Percentiles rank a stretch among this genome's conserved stretches.
Evolutionary conservation across 2,797 vertebrate genomes (phyloP).

Genomic region (Uromys caudimaculatus): DNA sequence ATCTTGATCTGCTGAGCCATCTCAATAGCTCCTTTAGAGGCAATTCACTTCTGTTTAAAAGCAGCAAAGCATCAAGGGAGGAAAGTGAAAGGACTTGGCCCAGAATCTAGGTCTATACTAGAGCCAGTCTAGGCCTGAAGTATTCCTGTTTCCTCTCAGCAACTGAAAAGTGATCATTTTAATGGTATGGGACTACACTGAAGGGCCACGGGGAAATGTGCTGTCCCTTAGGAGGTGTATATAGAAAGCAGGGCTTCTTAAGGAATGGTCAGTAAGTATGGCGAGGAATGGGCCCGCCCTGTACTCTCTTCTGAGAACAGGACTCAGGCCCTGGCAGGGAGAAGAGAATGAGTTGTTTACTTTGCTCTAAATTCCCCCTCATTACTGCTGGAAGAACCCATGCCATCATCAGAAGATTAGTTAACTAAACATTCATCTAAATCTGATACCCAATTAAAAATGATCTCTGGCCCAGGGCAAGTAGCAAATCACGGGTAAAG

Average conservation of each 20-base stretch:
- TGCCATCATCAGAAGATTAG: slow-evolving; percentile 15
- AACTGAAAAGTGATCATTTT: neutral
- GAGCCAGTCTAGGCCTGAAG: neutral
- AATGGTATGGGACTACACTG: neutral
- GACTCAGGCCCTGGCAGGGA: neutral
- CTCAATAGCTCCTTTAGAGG: neutral
- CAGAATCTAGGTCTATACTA: neutral
- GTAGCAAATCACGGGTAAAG: slow-evolving; percentile 39
- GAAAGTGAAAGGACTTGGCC: neutral
- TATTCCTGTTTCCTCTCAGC: neutral
- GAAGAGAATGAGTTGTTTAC: neutral
- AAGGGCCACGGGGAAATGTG: neutral
- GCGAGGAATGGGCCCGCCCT: neutral
- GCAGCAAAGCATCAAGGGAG: neutral
- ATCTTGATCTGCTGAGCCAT: neutral
- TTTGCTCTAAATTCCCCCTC: neutral
- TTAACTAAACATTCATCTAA: slow-evolving; percentile 36
- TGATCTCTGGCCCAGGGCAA: slow-evolving; percentile 10
- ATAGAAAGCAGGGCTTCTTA: no score
- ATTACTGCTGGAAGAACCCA: neutral
- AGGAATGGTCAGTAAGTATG: neutral
- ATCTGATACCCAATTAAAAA: slow-evolving; percentile 40
- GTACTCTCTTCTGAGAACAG: neutral
- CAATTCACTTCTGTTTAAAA: slow-evolving; percentile 4
- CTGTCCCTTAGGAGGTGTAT: no score